Percentiles rank a stretch among this genome's conserved stretches.
Conservation (phyloP, 2,797 vertebrate species). For the Eulemur albifrons region DNA sequence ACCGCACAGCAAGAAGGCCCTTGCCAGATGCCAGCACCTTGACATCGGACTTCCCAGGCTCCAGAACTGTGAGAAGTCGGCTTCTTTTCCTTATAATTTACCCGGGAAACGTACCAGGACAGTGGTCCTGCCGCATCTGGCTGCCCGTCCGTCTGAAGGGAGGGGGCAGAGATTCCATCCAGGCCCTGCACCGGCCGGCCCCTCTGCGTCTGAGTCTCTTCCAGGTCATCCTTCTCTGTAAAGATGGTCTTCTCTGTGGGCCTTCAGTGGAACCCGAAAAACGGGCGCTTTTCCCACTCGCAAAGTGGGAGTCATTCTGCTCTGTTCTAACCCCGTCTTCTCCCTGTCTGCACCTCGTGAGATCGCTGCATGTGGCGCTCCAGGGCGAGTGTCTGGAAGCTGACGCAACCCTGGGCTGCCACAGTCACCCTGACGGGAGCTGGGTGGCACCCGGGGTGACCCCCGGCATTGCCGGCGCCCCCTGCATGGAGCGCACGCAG, state of each 20-base stretch:
- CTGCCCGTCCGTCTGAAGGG: accelerated
- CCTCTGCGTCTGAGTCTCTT: neutral
- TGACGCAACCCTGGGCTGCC: neutral
- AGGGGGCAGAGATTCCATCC: neutral
- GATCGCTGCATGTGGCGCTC: neutral
- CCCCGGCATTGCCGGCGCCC: neutral
- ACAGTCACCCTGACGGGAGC: neutral
- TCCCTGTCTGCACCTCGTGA: neutral
- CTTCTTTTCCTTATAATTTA: neutral
- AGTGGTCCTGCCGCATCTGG: neutral
- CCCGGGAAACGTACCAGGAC: no score
- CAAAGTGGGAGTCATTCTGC: neutral
- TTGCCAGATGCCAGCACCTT: neutral
- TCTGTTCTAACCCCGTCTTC: neutral
- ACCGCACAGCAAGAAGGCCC: no score
- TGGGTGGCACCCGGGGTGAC: accelerated
- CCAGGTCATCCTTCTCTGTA: neutral
- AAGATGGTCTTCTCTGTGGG: neutral
- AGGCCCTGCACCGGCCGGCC: no score
- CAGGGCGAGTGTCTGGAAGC: neutral
- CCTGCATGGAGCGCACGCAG: neutral
- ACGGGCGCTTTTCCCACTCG: neutral
- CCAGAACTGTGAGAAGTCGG: neutral
- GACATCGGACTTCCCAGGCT: neutral
- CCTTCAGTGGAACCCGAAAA: neutral